Base-by-base conservation (phyloP, 2,888 invertebrate species). In the Gymnoscelis rufifasciata region DNA sequence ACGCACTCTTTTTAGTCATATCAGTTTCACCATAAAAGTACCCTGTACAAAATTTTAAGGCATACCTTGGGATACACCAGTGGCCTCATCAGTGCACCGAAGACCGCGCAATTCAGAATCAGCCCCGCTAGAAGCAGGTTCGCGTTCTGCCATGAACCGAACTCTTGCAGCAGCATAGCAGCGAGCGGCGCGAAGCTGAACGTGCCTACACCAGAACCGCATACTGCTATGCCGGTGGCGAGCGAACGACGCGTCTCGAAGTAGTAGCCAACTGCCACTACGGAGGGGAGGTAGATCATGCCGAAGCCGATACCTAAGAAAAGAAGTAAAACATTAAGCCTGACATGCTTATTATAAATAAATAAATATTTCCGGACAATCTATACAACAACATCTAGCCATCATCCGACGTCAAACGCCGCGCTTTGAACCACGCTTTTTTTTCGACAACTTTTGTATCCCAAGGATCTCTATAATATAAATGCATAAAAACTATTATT, bases 231-330 rank as follows among this genome's bases (percentile, higher is more conserved):
- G 42, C 94, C 98, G 40, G 98, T 98, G 37, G 98, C 98, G 56
- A 98, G 88, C 7, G 98, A 97, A 52, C 98, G 91, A 65, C 96
- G 95, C 36, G 97, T 95, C 86, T 98, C 98, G 86, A 99, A 99
- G 88, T 98, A 98, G 83, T 97, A 97, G 4, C 97, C 97, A 15
- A 98, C 98, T 43, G 96, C 96, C 7, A 98, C 98, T 28, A 99
- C 98, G 1, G 98, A 98, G 0, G 98, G 98, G 36, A 99, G 90
- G 82, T 97, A 97, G 66, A 97, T 96, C 88, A 97, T 92, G 54
- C 97, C 97, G 72, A 97, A 96, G 13, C 97, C 97, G 62, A 97
- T 92, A 56, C 97, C 96, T 95, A 88, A n/a, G n/a, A n/a, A 83
- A 8, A 55, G 54, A 67, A 60, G 45, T 0, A 11, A 30, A 15